These are phyloP conservation scores for Cyanocitta stelleri DNA, from an alignment of 2,113 vertebrate genomes.

Conservation along the genomic window DNA sequence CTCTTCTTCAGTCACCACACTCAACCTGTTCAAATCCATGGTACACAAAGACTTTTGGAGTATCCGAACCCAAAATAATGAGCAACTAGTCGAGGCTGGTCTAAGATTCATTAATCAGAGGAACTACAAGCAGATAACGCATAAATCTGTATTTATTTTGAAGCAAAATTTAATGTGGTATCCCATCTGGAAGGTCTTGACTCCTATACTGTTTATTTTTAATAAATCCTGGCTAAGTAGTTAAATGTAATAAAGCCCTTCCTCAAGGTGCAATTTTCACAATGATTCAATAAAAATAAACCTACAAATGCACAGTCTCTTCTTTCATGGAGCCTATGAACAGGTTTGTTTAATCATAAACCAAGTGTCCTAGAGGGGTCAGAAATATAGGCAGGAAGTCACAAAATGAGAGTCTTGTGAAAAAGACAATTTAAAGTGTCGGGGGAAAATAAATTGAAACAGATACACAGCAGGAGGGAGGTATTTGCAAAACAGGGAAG, in stretches of 20 bases:
- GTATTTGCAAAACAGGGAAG: background rate
- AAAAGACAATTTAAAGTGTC: background rate
- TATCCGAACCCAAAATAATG: background rate
- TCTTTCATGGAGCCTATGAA: slow-evolving; percentile 20
- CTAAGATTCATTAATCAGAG: background rate
- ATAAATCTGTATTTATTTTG: background rate
- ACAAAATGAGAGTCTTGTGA: slow-evolving; percentile 20
- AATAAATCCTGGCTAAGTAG: slow-evolving; percentile 50
- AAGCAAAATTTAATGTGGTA: background rate
- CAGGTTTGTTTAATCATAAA: slow-evolving; percentile 46
- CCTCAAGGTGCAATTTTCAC: slow-evolving; percentile 46
- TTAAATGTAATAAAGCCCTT: slow-evolving; percentile 41
- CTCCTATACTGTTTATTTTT: slow-evolving; percentile 44
- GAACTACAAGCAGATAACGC: background rate
- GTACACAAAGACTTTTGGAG: background rate
- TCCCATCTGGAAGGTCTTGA: slow-evolving; percentile 26
- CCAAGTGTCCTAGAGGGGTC: slow-evolving; percentile 13
- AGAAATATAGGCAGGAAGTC: slow-evolving; percentile 44
- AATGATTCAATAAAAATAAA: slow-evolving; percentile 58
- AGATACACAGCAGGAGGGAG: background rate
- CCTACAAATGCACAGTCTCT: background rate
- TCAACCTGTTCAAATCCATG: background rate
- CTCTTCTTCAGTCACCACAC: background rate
- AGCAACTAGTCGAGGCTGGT: background rate
- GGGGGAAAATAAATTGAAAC: slow-evolving; percentile 48